Base-by-base conservation (phyloP, 2,797 vertebrate genomes). In the Odontamblyopus lacepedii region DNA sequence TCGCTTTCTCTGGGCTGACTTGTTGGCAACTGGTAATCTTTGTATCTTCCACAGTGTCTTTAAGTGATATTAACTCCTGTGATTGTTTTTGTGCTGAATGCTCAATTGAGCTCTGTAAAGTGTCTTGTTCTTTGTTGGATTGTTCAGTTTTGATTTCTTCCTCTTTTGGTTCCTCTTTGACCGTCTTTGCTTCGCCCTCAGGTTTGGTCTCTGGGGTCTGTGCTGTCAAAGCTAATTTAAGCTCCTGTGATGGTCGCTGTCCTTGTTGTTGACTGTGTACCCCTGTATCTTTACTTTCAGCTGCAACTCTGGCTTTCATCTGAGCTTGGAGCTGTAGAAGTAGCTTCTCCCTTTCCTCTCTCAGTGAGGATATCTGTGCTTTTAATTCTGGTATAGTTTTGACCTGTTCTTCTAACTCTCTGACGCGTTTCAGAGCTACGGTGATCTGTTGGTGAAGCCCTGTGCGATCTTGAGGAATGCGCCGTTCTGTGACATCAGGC, bases 331-430 rank as follows among this genome's bases (percentile, higher is more conserved):
- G 77, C 15, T 85, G 87, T 50, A 85, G 75, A 70, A 92, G 84
- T 56, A 92, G 63, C 50, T 85, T 70, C 55, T 89, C 87, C 72
- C 88, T 92, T 78, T 93, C 93, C 44, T 91, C 91, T 66, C 83
- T 85, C 51, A 93, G 88, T 9, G 91, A 90, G 29, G 84, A 84
- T 72, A 93, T 94, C 77, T 95, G 92, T 80, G 85, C 89, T 56
- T 91, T 94, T 66, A 92, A 83, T 82, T 94, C 94, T 0, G 92
- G 91, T 62, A 94, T 87, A 4, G 86, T 92, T 74, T 93, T 93
- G 69, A 93, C 93, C 79, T 93, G 91, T 50, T 95, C 93, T 77
- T 93, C 95, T 1, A 95, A 89, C 78, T 95, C 95, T 51, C 94
- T 84, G 69, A 94, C 94, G 23, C 93, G 86, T 78, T 91, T 94